Evolutionary conservation across 2,113 vertebrate species (phyloP).

Genomic region (Bos taurus): DNA sequence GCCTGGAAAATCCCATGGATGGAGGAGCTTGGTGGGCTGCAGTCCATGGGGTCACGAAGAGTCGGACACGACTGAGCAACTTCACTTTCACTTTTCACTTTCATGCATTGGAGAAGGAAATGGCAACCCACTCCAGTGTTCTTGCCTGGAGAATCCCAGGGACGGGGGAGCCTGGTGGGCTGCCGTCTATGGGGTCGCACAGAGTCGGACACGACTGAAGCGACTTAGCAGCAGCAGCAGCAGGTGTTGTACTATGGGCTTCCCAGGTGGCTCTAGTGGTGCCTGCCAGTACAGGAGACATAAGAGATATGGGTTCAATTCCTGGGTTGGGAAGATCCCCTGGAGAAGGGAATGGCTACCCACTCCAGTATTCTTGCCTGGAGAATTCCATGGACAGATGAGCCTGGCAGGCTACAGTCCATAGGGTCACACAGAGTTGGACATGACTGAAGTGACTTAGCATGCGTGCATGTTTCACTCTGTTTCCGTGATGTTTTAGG

Average conservation of each 20-base stretch:
- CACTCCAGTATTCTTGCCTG: background rate
- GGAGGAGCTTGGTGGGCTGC: too few species aligned
- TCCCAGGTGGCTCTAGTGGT: background rate
- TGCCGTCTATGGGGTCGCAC: too few species aligned
- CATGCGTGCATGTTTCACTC: background rate
- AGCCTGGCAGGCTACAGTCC: background rate
- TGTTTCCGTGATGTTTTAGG: background rate
- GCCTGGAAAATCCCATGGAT: too few species aligned
- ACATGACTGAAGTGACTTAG: background rate
- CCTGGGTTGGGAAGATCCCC: background rate
- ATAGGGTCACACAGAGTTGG: background rate
- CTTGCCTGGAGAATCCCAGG: too few species aligned
- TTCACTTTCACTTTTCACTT: too few species aligned
- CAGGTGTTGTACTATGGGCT: background rate
- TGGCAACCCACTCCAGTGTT: too few species aligned
- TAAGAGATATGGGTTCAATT: background rate
- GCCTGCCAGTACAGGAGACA: background rate
- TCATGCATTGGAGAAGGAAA: too few species aligned
- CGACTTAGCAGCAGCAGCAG: too few species aligned
- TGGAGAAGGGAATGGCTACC: background rate
- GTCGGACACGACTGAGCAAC: too few species aligned
- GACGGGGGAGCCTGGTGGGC: too few species aligned
- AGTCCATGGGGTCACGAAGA: too few species aligned
- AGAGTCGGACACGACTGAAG: too few species aligned
- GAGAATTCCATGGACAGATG: background rate